Evolutionary conservation across 2,888 invertebrate genomes (phyloP).

Genomic region (Seira ritae): DNA sequence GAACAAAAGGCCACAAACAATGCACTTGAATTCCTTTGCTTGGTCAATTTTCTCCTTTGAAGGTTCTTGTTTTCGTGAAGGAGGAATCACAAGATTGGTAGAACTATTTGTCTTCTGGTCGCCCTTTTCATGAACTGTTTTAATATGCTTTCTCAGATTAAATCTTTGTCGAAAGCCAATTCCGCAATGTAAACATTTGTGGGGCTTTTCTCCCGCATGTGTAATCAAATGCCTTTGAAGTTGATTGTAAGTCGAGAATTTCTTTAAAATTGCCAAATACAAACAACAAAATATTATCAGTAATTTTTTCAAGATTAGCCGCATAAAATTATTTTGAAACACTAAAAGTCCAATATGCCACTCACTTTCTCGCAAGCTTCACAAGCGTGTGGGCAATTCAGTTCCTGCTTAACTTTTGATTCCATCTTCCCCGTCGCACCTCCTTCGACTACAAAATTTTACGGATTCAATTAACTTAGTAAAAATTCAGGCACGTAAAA

Average conservation of each 20-base stretch:
- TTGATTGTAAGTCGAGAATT: not conserved
- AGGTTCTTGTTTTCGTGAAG: not conserved
- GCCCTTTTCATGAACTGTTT: not conserved
- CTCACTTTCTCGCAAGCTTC: constrained; percentile 10
- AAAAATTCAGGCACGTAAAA: too few species aligned
- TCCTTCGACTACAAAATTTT: too few species aligned
- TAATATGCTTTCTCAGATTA: not conserved
- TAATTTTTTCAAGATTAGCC: too few species aligned
- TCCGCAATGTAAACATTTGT: constrained; percentile 24
- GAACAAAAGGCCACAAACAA: not conserved
- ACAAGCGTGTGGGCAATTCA: too few species aligned
- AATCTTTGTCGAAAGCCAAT: constrained; percentile 1
- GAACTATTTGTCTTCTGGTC: too few species aligned
- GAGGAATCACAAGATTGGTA: too few species aligned
- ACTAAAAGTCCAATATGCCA: too few species aligned
- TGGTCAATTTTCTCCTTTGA: not conserved
- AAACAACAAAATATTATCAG: too few species aligned
- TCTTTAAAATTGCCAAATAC: too few species aligned
- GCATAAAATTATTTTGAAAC: too few species aligned
- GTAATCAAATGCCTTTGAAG: constrained; percentile 23
- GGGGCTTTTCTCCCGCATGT: constrained; percentile 38
- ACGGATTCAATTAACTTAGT: too few species aligned
- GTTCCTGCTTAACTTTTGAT: too few species aligned
- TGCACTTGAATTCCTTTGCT: not conserved
- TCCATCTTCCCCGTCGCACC: not conserved